Conservation (phyloP, 2,797 vertebrate species). For the Hypotaenidia okinawae region DNA sequence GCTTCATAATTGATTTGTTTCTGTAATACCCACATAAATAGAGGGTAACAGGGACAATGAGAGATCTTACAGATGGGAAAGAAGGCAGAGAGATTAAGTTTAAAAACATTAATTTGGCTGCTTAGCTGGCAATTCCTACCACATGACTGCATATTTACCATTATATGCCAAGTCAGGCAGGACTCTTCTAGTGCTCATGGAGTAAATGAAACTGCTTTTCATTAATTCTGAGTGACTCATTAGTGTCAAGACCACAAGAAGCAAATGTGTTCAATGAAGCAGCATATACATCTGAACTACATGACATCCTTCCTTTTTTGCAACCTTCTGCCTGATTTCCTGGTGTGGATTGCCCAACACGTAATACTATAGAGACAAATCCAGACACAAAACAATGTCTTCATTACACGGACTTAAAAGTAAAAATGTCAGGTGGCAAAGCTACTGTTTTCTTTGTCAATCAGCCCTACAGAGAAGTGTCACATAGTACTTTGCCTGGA, state of each 20-base stretch:
- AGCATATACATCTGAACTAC: background rate
- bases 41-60: background rate
- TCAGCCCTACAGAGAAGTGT: background rate
- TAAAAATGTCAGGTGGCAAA: background rate
- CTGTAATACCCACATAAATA: background rate
- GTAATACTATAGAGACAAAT: background rate
- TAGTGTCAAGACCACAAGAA: background rate
- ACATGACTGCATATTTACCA: background rate
- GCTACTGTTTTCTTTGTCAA: background rate
- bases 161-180: background rate
- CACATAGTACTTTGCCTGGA: background rate
- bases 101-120: background rate
- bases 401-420: background rate
- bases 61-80: background rate
- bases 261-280: background rate
- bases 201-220: background rate
- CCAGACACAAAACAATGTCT: background rate
- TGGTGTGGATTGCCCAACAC: fast-evolving
- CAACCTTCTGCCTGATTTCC: background rate
- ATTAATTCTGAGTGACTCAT: background rate
- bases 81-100: background rate
- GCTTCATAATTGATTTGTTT: background rate
- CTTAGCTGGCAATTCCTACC: background rate
- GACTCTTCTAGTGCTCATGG: background rate
- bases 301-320: background rate